phyloP scores from a whole-genome alignment of 2,888 invertebrate genomes.

The Mythimna ferrago region DNA sequence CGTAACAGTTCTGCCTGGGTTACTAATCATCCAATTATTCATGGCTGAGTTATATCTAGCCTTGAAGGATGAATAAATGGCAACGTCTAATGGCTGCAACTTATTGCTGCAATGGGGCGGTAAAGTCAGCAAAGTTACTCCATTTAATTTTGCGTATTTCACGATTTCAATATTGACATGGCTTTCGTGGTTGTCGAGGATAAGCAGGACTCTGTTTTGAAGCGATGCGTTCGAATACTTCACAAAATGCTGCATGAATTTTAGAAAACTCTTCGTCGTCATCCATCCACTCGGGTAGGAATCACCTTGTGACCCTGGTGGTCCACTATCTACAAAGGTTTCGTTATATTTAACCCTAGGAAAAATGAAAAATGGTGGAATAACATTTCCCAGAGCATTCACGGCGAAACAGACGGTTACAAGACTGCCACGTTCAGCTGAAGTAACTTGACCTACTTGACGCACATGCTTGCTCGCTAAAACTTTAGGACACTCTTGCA shows the following conservation, averaged over 20 bases:
- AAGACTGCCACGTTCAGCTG: constrained; percentile 28
- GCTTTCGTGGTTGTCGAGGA: constrained; percentile 37
- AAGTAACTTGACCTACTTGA: constrained; percentile 33
- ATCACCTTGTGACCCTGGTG: constrained; percentile 22
- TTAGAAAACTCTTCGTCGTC: constrained; percentile 32
- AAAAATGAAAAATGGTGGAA: constrained; percentile 20
- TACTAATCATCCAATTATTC: constrained; percentile 34
- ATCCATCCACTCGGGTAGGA: constrained; percentile 34
- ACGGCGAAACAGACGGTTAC: constrained; percentile 19
- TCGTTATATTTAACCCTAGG: constrained; percentile 18
- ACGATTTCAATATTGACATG: constrained; percentile 27
- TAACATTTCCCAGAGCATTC: constrained; percentile 26
- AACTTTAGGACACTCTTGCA: constrained; percentile 33
- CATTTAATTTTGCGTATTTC: constrained; percentile 28
- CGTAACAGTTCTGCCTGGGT: constrained; percentile 41
- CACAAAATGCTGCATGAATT: constrained; percentile 35
- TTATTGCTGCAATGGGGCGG: constrained; percentile 12
- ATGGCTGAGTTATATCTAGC: constrained; percentile 33
- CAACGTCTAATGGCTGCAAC: constrained; percentile 36
- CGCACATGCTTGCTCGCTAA: constrained; percentile 32
- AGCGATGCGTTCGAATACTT: constrained; percentile 18
- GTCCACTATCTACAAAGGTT: constrained; percentile 13
- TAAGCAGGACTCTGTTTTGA: constrained; percentile 16
- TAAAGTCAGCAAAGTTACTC: constrained; percentile 36
- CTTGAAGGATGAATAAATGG: constrained; percentile 38